phyloP scores from a whole-genome alignment of 2,113 vertebrate genomes.

The Oenanthe melanoleuca region DNA sequence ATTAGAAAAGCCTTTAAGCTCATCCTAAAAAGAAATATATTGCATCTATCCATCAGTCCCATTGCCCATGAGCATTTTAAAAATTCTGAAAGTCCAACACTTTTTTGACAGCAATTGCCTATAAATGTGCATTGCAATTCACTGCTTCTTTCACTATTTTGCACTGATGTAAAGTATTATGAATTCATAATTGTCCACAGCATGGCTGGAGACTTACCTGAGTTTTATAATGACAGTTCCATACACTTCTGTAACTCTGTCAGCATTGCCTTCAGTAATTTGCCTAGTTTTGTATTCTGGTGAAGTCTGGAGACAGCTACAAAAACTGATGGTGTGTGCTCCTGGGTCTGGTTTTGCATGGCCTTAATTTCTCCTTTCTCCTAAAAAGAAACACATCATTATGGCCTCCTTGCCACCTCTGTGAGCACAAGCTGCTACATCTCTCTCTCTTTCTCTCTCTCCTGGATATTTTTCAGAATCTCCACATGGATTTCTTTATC shows the following conservation, averaged over 20 bases:
- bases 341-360: background rate
- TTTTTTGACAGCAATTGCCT: background rate
- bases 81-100: background rate
- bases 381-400: background rate
- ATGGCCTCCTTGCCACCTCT: background rate
- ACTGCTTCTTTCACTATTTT: background rate
- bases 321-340: background rate
- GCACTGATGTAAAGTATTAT: background rate
- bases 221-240: background rate
- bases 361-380: background rate
- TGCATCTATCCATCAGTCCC: background rate
- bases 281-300: background rate
- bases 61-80: background rate
- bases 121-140: background rate
- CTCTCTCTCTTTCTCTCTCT: background rate
- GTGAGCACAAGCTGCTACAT: background rate
- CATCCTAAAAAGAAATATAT: background rate
- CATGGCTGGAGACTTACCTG: background rate
- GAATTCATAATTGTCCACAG: background rate
- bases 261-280: background rate
- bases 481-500: background rate
- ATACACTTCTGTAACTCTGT: background rate
- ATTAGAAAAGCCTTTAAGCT: background rate
- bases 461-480: background rate
- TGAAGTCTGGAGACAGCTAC: background rate